Evolutionary conservation across 1,140 invertebrate genomes (phyloP).

Genomic region (Marisa cornuarietis): DNA sequence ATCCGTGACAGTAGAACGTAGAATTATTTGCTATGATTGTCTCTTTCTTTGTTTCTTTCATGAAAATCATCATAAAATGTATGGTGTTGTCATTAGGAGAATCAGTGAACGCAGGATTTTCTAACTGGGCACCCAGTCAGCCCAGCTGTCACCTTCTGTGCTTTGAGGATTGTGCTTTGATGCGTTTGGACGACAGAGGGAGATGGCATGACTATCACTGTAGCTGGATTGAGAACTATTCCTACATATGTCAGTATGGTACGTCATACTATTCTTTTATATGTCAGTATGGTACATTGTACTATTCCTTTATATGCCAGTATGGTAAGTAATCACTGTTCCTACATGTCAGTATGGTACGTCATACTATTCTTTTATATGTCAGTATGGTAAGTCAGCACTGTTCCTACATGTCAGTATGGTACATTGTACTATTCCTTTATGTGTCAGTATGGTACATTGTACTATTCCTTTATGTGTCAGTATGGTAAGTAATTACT

Average conservation of each 20-base stretch:
- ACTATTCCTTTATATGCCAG: neutral
- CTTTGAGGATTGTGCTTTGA: slow-evolving; percentile 35
- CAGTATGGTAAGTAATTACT: no score
- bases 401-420: no score
- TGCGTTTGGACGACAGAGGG: slow-evolving; percentile 32
- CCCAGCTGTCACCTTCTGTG: slow-evolving; percentile 24
- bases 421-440: slow-evolving; percentile 7
- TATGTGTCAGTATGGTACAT: slow-evolving; percentile 1
- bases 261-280: slow-evolving; percentile 11
- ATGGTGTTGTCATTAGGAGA: slow-evolving; percentile 18
- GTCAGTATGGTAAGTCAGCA: no score
- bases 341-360: neutral
- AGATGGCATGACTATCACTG: slow-evolving; percentile 42
- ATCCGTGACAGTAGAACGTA: no score
- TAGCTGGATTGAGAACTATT: slow-evolving; percentile 26
- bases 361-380: neutral
- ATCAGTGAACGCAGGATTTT: slow-evolving; percentile 23
- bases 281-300: neutral
- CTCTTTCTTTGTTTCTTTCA: no score
- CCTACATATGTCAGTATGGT: slow-evolving; percentile 44
- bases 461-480: no score
- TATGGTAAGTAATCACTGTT: no score
- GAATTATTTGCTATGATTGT: no score
- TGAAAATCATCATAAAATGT: no score
- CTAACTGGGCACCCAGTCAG: slow-evolving; percentile 31